phyloP scores from a whole-genome alignment of 2,888 invertebrate species.

The Apamea sordens region DNA sequence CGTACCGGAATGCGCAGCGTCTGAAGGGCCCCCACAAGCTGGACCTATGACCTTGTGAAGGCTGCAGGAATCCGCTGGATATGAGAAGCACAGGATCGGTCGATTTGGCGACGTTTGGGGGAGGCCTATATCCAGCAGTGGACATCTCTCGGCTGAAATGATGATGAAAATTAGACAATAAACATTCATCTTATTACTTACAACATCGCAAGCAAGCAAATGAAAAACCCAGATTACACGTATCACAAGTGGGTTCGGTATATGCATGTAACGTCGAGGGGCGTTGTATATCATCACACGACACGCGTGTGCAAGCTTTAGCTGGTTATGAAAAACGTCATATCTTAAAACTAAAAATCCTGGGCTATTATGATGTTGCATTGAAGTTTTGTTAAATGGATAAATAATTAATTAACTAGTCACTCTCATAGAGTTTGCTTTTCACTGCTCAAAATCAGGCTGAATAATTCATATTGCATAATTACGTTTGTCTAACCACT shows the following conservation, averaged over 20 bases:
- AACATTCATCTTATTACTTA: not conserved
- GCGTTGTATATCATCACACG: not conserved
- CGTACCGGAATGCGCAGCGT: not conserved
- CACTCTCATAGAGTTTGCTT: conserved; percentile 52
- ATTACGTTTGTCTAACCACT: conserved; percentile 22
- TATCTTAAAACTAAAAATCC: not conserved
- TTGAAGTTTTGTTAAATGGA: conserved; percentile 17
- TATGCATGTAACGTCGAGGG: not conserved
- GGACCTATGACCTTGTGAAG: not conserved
- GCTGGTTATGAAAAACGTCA: not conserved
- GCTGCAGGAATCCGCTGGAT: not conserved
- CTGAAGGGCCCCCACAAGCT: not conserved
- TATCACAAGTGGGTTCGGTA: not conserved
- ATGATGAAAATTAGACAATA: not conserved
- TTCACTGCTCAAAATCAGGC: conserved; percentile 50
- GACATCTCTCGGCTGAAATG: not conserved
- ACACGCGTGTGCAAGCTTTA: not conserved
- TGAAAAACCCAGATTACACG: not conserved
- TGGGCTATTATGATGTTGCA: not conserved
- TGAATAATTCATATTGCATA: conserved; percentile 56
- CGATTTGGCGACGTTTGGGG: too few species aligned
- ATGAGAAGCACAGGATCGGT: not conserved
- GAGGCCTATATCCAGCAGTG: not conserved
- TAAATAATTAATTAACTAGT: conserved; percentile 32
- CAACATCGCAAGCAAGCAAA: too few species aligned